Percentiles rank a stretch among this genome's conserved stretches.
phyloP scores from a whole-genome alignment of 2,888 invertebrate species.

The Mesorhabditis spiculigera region DNA sequence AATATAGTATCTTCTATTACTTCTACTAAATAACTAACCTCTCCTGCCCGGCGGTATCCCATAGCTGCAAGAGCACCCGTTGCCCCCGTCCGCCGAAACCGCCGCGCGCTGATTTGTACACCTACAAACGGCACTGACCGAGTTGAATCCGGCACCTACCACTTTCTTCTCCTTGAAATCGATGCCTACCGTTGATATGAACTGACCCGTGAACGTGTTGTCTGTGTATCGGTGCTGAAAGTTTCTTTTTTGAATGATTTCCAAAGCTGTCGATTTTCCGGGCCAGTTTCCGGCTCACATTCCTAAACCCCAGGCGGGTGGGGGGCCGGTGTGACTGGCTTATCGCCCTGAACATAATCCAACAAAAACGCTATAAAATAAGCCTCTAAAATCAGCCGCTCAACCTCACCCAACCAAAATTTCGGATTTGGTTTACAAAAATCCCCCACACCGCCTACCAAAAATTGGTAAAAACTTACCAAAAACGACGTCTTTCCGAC shows the following conservation, averaged over 20 bases:
- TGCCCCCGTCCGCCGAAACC: slow-evolving; percentile 69
- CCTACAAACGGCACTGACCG: slow-evolving; percentile 27
- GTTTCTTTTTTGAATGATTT: background rate
- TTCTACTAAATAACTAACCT: slow-evolving; percentile 60
- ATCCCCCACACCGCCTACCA: background rate
- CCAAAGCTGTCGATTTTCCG: no score
- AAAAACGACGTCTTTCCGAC: slow-evolving; percentile 91
- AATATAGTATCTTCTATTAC: background rate
- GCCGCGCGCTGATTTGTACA: slow-evolving; percentile 54
- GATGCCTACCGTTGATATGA: slow-evolving; percentile 93
- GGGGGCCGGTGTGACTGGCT: no score
- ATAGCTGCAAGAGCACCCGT: slow-evolving; percentile 83
- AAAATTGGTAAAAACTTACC: slow-evolving; percentile 24
- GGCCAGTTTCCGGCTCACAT: no score
- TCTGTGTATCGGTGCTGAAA: slow-evolving; percentile 87
- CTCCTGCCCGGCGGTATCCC: slow-evolving; percentile 96
- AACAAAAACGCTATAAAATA: background rate
- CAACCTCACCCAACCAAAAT: background rate
- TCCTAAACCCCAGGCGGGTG: no score
- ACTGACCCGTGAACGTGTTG: slow-evolving; percentile 83
- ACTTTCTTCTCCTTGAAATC: slow-evolving; percentile 93
- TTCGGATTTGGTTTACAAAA: background rate
- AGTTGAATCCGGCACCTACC: slow-evolving; percentile 64
- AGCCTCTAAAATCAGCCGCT: background rate
- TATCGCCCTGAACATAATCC: no score